phyloP scores from a whole-genome alignment of 2,888 invertebrate genomes.

The Prenolepis imparis region DNA sequence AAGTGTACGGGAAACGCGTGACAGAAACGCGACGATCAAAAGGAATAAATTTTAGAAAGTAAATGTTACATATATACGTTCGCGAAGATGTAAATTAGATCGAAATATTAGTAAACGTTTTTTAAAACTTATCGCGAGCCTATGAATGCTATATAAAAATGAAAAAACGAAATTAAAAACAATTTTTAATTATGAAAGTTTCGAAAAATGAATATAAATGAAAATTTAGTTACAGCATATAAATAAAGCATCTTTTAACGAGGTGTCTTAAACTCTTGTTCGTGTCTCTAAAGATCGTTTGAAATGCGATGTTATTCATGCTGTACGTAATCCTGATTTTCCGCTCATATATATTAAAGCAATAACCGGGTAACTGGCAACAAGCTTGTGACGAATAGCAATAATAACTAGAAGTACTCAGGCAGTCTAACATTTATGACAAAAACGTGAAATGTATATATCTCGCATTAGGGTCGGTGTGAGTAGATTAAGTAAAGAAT shows the following conservation, averaged over 20 bases:
- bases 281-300: constrained; percentile 22
- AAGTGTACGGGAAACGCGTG: constrained; percentile 10
- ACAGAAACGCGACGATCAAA: constrained; percentile 18
- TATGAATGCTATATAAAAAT: constrained; percentile 7
- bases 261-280: background rate
- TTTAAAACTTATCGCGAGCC: background rate
- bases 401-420: constrained; percentile 1
- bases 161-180: background rate
- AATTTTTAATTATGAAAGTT: constrained; percentile 6
- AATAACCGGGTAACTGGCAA: constrained; percentile 20
- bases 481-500: constrained; percentile 47
- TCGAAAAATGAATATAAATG: background rate
- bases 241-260: background rate
- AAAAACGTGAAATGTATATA: constrained; percentile 48
- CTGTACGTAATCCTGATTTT: constrained; percentile 42
- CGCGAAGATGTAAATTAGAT: constrained; percentile 28
- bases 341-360: constrained; percentile 24
- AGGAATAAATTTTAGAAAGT: constrained; percentile 37
- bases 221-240: constrained; percentile 3
- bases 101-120: constrained; percentile 2
- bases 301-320: constrained; percentile 15
- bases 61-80: background rate
- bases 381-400: constrained; percentile 41
- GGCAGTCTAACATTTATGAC: background rate
- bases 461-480: constrained; percentile 20